phyloP scores from a whole-genome alignment of 2,888 invertebrate genomes.

The Lasioglossum malachurum region DNA sequence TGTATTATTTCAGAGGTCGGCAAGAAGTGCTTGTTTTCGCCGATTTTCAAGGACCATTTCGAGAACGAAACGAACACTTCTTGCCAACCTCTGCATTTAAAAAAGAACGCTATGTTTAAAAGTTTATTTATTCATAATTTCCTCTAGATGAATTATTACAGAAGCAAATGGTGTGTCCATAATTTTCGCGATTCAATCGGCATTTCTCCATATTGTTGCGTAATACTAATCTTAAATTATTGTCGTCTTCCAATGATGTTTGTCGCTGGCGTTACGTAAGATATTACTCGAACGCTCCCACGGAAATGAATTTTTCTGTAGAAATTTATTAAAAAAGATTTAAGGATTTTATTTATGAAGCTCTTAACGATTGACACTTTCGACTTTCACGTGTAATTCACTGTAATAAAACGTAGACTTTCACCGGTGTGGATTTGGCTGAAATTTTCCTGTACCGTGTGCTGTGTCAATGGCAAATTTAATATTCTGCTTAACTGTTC shows the following conservation, averaged over 20 bases:
- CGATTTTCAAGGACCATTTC: no score
- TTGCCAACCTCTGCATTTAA: no score
- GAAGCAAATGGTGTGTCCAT: not conserved
- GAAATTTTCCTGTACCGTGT: not conserved
- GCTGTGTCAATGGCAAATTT: not conserved
- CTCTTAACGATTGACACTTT: not conserved
- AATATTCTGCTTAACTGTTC: no score
- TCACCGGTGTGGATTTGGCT: slow-evolving; percentile 28
- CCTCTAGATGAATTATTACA: not conserved
- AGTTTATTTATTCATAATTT: not conserved
- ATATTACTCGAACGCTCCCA: not conserved
- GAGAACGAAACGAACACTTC: no score
- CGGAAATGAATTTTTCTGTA: not conserved
- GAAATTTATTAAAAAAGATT: not conserved
- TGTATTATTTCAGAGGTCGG: no score
- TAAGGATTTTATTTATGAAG: not conserved
- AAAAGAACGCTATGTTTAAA: not conserved
- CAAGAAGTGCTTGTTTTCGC: no score
- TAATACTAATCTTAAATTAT: not conserved
- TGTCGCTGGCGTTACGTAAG: not conserved
- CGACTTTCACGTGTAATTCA: slow-evolving; percentile 37
- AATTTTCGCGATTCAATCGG: no score
- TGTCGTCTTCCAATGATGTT: not conserved
- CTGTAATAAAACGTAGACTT: slow-evolving; percentile 32
- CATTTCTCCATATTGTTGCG: not conserved